Base-by-base conservation (phyloP, 2,888 invertebrate genomes). In the Cephus spinipes region DNA sequence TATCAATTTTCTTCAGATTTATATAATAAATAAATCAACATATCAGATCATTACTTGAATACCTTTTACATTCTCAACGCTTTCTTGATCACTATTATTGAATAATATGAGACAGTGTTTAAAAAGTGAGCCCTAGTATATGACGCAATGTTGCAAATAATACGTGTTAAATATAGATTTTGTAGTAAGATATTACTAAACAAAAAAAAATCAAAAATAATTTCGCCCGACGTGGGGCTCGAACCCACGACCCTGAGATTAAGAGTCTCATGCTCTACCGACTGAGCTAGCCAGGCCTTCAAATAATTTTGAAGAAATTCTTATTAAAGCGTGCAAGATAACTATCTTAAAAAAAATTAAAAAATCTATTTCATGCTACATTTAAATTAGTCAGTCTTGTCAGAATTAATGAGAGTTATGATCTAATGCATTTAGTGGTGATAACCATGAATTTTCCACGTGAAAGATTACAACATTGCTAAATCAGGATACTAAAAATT, bases 241-340 rank as follows among this genome's bases (percentile, higher is more conserved):
- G 71, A 71, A 71, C 71, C 71, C 71, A 71, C 71, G 71, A 71
- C 71, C 71, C 71, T 71, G 32, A 71, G 71, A 32, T 71, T 71
- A 32, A 71, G 71, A 71, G 71, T 71, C 71, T 71, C 71, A 71
- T 89, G 87, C 89, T 89, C 89, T 89, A 88, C 88, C 87, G 86
- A 87, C 87, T 87, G 87, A 89, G 88, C 87, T 89, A 87, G 86
- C 85, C 87, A 79, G 87, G 87, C 87, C 30, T 77, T n/a, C 11
- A 68, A 33, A 0, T 3, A 11, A 0, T 0, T 0, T 31, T 12
- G 0, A 12, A 31, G 12, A 23, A 55, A 23, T 23, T 55, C 2
- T 3, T 9, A 55, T 23, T 23, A 23, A 23, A 55, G 2, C 23
- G 2, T 9, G 23, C 23, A 9, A 23, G 2, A 3, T 55, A 55